Evolutionary conservation across 2,797 vertebrate genomes (phyloP).

Genomic region (Thamnophis elegans): DNA sequence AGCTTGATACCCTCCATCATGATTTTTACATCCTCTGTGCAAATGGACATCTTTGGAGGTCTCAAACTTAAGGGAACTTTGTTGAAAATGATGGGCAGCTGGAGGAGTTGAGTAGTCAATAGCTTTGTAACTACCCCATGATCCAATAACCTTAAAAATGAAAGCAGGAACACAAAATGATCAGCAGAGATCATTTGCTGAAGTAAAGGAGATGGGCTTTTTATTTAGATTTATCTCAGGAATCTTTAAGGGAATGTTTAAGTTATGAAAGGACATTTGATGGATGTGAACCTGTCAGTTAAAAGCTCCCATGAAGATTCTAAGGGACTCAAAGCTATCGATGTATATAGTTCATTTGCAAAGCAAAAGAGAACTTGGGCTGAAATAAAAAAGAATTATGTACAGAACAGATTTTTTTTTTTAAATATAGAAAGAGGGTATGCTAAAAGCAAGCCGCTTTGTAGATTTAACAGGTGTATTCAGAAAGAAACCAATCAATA

Average conservation of each 20-base stretch:
- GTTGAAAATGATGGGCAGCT: background rate
- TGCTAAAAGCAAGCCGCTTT: background rate
- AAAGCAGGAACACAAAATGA: background rate
- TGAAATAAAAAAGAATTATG: constrained; percentile 4
- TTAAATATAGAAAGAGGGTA: background rate
- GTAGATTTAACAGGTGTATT: background rate
- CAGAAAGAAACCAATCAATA: background rate
- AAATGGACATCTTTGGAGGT: background rate
- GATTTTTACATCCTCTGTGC: background rate
- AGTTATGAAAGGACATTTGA: background rate
- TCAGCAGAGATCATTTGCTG: background rate
- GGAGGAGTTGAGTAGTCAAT: background rate
- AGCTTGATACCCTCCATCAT: background rate
- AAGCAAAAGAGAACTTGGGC: constrained; percentile 8
- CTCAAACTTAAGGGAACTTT: background rate
- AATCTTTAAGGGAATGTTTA: background rate
- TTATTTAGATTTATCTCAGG: constrained; percentile 5
- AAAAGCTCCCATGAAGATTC: background rate
- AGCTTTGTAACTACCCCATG: background rate
- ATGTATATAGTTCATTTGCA: background rate
- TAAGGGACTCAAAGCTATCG: background rate
- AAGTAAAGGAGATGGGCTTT: background rate
- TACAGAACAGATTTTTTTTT: background rate
- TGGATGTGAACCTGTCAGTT: background rate
- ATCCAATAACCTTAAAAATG: background rate